Evolutionary conservation across 2,888 invertebrate species (phyloP).

Genomic region (Drosophila peninsularis): DNA sequence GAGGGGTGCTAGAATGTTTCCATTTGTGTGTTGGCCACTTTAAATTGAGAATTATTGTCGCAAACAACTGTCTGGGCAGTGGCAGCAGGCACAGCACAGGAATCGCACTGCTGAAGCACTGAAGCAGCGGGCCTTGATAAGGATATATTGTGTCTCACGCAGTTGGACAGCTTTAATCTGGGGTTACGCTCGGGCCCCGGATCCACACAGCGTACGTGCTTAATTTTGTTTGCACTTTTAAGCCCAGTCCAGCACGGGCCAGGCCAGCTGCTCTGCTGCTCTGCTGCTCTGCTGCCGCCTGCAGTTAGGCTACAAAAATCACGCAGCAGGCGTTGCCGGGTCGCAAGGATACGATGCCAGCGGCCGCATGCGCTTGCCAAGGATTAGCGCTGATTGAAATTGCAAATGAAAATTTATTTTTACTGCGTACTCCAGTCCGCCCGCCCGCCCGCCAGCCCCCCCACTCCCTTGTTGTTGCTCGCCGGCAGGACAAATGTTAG

Average conservation of each 20-base stretch:
- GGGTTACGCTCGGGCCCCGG: constrained; percentile 52
- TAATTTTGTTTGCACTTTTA: constrained; percentile 80
- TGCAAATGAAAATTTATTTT: constrained; percentile 84
- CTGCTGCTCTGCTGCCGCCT: constrained; percentile 37
- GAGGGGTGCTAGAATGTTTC: constrained; percentile 34
- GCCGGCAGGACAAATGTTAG: constrained; percentile 59
- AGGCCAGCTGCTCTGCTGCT: neutral
- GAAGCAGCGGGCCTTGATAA: constrained; percentile 64
- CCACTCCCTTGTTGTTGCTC: neutral
- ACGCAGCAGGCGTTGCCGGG: constrained; percentile 59
- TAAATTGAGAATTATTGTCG: constrained; percentile 81
- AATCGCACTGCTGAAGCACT: constrained; percentile 10
- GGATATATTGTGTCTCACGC: constrained; percentile 82
- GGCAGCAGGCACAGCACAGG: constrained; percentile 26
- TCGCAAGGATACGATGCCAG: constrained; percentile 36
- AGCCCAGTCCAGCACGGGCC: constrained; percentile 62
- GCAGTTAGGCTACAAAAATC: constrained; percentile 81
- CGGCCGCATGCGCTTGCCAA: constrained; percentile 78
- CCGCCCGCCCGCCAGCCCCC: neutral
- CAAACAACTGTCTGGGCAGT: constrained; percentile 59
- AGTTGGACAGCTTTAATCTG: constrained; percentile 81
- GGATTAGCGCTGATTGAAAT: constrained; percentile 84
- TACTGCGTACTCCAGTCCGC: constrained; percentile 60
- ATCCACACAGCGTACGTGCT: constrained; percentile 73
- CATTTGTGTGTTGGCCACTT: constrained; percentile 64